Base-by-base conservation (phyloP, 2,888 invertebrate species). In the Habrosyne pyritoides region DNA sequence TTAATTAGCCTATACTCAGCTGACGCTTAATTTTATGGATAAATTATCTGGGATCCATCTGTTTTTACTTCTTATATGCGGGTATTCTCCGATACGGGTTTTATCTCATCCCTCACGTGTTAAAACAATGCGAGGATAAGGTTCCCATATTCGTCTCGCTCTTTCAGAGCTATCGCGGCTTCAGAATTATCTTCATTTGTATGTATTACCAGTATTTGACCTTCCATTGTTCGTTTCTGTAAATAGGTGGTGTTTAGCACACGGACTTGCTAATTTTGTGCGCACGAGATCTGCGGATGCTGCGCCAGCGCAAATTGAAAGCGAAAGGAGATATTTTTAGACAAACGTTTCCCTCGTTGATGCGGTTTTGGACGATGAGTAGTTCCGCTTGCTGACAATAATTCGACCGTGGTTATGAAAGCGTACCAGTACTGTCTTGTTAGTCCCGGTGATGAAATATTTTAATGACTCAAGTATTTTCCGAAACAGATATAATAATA, bases 201-300 rank as follows among this genome's bases (percentile, higher is more conserved):
- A 84, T 84, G 84, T 83, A 78, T 75, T 71, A 69, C 70, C 73
- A 66, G 72, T 66, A 72, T 70, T 70, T 82, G 90, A 83, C 91
- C 91, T 91, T 91, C 89, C 84, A 87, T 89, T 91, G 89, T 89
- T 79, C 65, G 81, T 75, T 71, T 79, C 80, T 83, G 78, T 82
- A 87, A 86, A 90, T 87, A 88, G 81, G 75, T 74, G 78, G 74
- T 79, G 86, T 83, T 85, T 80, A 87, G 80, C 87, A 79, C 81
- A 73, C 80, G 77, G 80, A 85, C 84, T 82, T 84, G 89, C 81
- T 89, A 89, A 91, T 89, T 89, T 76, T 69, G 77, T 74, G 71
- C 73, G 79, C 86, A 85, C 83, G 84, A 75, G 64, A 84, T 83
- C 80, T 82, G 84, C 70, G 72, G 81, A 79, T 82, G 79, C 81